phyloP scores from a whole-genome alignment of 1,140 invertebrate genomes.

The Drosophila mauritiana region DNA sequence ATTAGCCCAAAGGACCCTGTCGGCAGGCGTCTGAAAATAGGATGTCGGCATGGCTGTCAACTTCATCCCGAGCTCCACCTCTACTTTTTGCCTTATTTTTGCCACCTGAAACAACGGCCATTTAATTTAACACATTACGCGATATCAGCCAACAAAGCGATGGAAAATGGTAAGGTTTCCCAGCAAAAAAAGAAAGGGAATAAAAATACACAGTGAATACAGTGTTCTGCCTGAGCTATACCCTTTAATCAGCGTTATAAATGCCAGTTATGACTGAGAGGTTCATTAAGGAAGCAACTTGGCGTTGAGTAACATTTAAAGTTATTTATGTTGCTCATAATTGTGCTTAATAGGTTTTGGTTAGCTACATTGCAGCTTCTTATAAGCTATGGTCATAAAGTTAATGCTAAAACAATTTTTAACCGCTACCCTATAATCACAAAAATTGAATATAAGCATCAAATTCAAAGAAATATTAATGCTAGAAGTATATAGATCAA shows the following conservation, averaged over 20 bases:
- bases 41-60: constrained; percentile 21
- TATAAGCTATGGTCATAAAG: no score
- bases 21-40: constrained; percentile 39
- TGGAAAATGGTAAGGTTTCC: constrained; percentile 3
- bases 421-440: no score
- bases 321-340: no score
- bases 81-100: no score
- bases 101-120: constrained; percentile 19
- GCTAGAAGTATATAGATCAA: no score
- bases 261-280: neutral
- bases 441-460: no score
- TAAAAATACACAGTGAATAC: neutral
- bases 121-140: constrained; percentile 52
- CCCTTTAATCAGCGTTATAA: neutral
- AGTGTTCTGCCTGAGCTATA: neutral
- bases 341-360: no score
- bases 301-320: no score
- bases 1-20: constrained; percentile 38
- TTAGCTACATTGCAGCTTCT: no score
- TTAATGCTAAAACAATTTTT: no score
- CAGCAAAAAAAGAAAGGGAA: neutral
- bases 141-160: constrained; percentile 42
- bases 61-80: constrained; percentile 5
- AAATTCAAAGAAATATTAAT: no score
- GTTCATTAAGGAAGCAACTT: no score